phyloP scores from a whole-genome alignment of 2,888 invertebrate species.

The Tridacna gigas region DNA sequence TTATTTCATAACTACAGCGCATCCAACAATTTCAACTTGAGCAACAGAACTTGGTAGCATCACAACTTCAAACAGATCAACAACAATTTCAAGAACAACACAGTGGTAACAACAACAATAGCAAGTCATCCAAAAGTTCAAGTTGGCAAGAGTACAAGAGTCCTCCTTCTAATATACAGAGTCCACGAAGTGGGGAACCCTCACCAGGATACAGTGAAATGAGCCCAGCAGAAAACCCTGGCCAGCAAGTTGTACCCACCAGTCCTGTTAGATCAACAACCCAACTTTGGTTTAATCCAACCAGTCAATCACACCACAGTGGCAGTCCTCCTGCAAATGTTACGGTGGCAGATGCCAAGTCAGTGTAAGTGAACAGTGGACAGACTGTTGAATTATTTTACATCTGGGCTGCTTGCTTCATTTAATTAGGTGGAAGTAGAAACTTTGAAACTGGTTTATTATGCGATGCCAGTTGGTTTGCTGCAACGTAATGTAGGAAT shows the following conservation, averaged over 20 bases:
- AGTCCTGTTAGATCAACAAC: constrained; percentile 49
- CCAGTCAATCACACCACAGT: constrained; percentile 37
- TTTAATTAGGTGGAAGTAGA: too few species aligned
- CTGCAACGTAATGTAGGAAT: too few species aligned
- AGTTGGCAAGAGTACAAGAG: constrained; percentile 46
- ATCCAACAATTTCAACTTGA: constrained; percentile 83
- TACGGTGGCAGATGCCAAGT: constrained; percentile 54
- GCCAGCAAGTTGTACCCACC: constrained; percentile 35
- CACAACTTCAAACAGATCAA: constrained; percentile 50
- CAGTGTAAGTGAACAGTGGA: constrained; percentile 53
- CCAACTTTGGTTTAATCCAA: constrained; percentile 48
- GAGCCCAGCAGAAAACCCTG: constrained; percentile 32
- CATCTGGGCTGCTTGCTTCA: too few species aligned
- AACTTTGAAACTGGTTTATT: too few species aligned
- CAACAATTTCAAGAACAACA: constrained; percentile 62
- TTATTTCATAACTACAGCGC: constrained; percentile 73
- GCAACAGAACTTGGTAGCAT: constrained; percentile 53
- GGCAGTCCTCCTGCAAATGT: constrained; percentile 50
- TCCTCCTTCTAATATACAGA: constrained; percentile 49
- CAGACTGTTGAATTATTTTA: too few species aligned
- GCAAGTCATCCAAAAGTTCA: constrained; percentile 15
- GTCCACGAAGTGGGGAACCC: constrained; percentile 51
- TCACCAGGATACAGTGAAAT: constrained; percentile 48
- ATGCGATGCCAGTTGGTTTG: too few species aligned
- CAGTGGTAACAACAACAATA: constrained; percentile 49